phyloP scores from a whole-genome alignment of 2,113 vertebrate genomes.

The Corythoichthys intestinalis region DNA sequence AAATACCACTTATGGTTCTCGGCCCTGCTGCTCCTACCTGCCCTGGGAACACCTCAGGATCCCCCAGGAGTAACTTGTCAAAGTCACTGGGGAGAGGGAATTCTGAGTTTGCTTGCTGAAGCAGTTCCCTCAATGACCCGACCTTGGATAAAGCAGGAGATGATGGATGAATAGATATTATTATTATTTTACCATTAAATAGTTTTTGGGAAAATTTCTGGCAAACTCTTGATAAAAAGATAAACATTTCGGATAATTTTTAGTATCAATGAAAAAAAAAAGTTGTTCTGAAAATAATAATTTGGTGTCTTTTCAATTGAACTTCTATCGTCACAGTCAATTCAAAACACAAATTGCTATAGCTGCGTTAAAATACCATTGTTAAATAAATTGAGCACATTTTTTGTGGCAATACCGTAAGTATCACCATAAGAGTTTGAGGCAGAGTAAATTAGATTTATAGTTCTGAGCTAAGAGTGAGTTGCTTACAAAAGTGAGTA shows the following conservation, averaged over 20 bases:
- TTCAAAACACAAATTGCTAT: slow-evolving; percentile 50
- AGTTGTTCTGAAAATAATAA: slow-evolving; percentile 45
- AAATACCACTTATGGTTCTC: no score
- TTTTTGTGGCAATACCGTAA: slow-evolving; percentile 15
- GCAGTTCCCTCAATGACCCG: no score
- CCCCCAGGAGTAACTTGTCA: no score
- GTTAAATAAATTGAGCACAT: slow-evolving; percentile 12
- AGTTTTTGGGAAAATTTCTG: neutral
- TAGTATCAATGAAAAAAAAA: slow-evolving; percentile 31
- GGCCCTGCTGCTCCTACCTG: no score
- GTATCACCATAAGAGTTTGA: slow-evolving; percentile 12
- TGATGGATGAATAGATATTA: no score
- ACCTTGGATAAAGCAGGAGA: no score
- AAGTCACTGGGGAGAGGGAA: no score
- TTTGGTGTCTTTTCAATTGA: slow-evolving; percentile 70
- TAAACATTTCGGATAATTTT: neutral
- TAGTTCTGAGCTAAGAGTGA: no score
- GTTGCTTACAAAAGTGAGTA: neutral
- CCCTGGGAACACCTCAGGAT: no score
- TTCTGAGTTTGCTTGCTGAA: no score
- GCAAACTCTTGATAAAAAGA: neutral
- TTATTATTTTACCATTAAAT: no score
- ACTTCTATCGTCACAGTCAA: slow-evolving; percentile 56
- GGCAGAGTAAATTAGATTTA: neutral
- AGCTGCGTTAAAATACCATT: slow-evolving; percentile 41